A percentile compares a stretch with the other conserved stretches of the same genome.
phyloP scores from a whole-genome alignment of 2,888 invertebrate genomes.

The Herminia tarsipennalis region DNA sequence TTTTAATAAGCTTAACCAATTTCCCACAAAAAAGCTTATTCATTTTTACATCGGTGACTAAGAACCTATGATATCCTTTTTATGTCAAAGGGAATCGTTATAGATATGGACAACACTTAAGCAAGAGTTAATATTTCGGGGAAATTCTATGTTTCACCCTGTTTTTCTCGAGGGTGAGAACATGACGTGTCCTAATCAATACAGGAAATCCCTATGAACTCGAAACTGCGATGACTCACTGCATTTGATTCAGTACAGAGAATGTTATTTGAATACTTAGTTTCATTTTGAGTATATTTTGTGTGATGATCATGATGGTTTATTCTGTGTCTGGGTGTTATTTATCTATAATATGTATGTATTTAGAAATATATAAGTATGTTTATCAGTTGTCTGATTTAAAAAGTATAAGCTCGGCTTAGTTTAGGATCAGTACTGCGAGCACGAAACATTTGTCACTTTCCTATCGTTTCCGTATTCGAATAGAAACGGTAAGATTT shows the following conservation, averaged over 20 bases:
- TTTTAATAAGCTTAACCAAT: slow-evolving; percentile 4
- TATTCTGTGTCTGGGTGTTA: too few species aligned
- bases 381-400: too few species aligned
- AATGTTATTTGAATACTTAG: background rate
- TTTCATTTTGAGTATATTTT: background rate
- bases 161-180: slow-evolving; percentile 43
- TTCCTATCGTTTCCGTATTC: too few species aligned
- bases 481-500: too few species aligned
- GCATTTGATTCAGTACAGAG: background rate
- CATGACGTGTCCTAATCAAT: slow-evolving; percentile 65
- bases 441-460: too few species aligned
- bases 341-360: too few species aligned
- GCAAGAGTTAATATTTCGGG: slow-evolving; percentile 18
- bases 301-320: background rate
- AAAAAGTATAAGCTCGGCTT: too few species aligned
- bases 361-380: too few species aligned
- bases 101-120: background rate
- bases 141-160: slow-evolving; percentile 45
- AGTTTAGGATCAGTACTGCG: too few species aligned
- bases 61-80: background rate
- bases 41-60: background rate
- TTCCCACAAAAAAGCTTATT: slow-evolving; percentile 12
- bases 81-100: background rate
- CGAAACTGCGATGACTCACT: slow-evolving; percentile 31
- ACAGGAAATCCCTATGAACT: slow-evolving; percentile 58